These are phyloP conservation scores for Torymus tubicola DNA, from an alignment of 2,888 invertebrate genomes.

Conservation along the genomic window DNA sequence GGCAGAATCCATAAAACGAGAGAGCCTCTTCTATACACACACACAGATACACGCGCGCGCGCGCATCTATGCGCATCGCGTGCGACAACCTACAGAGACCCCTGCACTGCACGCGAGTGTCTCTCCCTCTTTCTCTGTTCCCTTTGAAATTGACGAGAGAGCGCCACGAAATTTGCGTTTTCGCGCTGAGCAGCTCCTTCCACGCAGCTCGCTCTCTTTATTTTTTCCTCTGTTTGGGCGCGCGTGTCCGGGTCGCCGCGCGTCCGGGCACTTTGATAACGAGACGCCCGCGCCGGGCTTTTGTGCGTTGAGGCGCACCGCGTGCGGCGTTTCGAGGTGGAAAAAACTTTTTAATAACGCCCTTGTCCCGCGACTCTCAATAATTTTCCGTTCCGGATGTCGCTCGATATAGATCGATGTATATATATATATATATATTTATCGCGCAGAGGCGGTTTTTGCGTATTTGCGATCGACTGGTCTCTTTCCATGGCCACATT, in stretches of 20 bases:
- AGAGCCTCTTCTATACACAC: slow-evolving; percentile 1
- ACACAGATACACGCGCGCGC: background rate
- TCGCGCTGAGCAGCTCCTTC: slow-evolving; percentile 6
- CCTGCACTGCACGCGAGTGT: background rate
- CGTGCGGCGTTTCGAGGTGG: background rate
- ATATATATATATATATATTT: background rate
- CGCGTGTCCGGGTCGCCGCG: background rate
- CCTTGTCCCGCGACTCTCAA: slow-evolving; percentile 26
- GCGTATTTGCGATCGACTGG: background rate
- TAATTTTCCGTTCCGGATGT: slow-evolving; percentile 57
- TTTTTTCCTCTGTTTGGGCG: slow-evolving; percentile 13
- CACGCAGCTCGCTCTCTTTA: background rate
- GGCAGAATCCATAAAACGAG: slow-evolving; percentile 50
- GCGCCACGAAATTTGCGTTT: slow-evolving; percentile 39
- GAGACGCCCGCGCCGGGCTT: slow-evolving; percentile 14
- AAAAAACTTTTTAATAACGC: slow-evolving; percentile 52
- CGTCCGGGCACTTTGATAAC: slow-evolving; percentile 47
- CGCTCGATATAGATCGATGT: slow-evolving; percentile 10
- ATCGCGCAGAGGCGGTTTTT: background rate
- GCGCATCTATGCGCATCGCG: too few species aligned
- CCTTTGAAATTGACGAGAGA: slow-evolving; percentile 50
- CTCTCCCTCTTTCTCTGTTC: background rate
- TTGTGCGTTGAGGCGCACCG: background rate
- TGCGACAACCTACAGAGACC: background rate
- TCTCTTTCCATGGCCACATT: background rate